Evolutionary conservation across 2,797 vertebrate species (phyloP), one percentile per base, ranked within the genome.

Genomic region (Pipistrellus pygmaeus): DNA sequence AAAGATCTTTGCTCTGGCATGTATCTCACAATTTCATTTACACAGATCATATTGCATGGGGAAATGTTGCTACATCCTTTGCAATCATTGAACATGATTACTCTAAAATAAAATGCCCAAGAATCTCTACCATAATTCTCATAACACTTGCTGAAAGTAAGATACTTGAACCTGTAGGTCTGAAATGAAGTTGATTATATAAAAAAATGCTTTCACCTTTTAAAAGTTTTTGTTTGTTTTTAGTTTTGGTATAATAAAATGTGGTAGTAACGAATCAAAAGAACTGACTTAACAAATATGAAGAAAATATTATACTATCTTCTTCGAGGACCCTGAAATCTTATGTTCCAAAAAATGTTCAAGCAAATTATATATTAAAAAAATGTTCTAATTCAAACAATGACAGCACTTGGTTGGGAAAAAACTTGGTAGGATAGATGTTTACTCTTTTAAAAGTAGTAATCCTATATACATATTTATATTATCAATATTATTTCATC

Each of bases 231-330:
- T 97, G 21, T 95, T 97, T 96, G 78, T 64, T 93, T 97, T 97
- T 87, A 84, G 81, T 96, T 97, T 97, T 91, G 95, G 46, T 64
- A 94, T 96, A 98, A 95, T 71, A 97, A 86, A 97, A 96, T 95
- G 69, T 38, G 80, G 8, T 92, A 73, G 57, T 85, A 96, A 73
- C 11, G 82, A 95, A 69, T 92, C 51, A 91, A 97, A 94, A 90
- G 94, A 97, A 86, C 57, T 84, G 95, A 84, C 69, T 95, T 90
- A 55, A 76, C 68, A 92, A 46, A 57, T 41, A 91, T 73, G 96
- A 96, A 96, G 78, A 96, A 95, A 97, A 68, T 93, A 77, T 91
- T 88, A 68, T 80, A 69, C 51, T 95, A 71, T 77, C 87, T 95
- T 86, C 90, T 91, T 80, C 93, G 88, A 94, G 78, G 91, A 84